Conservation (phyloP, 2,113 vertebrate species). For the Edolisoma coerulescens region DNA sequence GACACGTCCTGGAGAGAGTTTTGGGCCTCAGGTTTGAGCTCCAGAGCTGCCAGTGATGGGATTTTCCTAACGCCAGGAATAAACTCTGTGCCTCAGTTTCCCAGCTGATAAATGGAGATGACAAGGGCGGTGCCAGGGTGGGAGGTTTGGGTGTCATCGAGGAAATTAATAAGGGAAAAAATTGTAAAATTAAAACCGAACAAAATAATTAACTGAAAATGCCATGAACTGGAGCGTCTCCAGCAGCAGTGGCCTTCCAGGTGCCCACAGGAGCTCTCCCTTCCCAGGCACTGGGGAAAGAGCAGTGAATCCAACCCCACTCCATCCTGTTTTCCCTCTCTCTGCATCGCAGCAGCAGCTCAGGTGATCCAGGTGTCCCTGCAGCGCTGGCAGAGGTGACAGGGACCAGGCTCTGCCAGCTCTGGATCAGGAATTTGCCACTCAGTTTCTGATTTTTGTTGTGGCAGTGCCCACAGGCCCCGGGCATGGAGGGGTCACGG, state of each 20-base stretch:
- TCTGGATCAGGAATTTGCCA: rapidly evolving
- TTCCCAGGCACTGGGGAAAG: background rate
- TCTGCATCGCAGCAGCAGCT: background rate
- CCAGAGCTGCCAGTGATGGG: rapidly evolving
- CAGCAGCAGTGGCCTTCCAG: background rate
- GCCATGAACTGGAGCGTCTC: rapidly evolving
- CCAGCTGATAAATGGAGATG: rapidly evolving
- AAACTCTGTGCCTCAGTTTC: background rate
- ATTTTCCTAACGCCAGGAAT: background rate
- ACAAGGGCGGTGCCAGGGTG: rapidly evolving
- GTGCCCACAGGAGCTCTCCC: background rate
- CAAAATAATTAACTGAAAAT: background rate
- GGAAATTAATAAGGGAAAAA: background rate
- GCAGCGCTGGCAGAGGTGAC: background rate
- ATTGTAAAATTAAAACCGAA: background rate
- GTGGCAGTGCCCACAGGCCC: background rate
- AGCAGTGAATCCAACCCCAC: background rate
- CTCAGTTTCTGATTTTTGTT: background rate
- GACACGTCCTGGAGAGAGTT: rapidly evolving
- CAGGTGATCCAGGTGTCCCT: background rate
- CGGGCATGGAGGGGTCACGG: background rate
- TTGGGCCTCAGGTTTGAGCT: background rate
- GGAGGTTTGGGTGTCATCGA: background rate
- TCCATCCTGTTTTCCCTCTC: background rate
- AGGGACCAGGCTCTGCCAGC: background rate